These are phyloP conservation scores for Mormoops blainvillei DNA, from an alignment of 2,113 vertebrate species.

Conservation along the genomic window DNA sequence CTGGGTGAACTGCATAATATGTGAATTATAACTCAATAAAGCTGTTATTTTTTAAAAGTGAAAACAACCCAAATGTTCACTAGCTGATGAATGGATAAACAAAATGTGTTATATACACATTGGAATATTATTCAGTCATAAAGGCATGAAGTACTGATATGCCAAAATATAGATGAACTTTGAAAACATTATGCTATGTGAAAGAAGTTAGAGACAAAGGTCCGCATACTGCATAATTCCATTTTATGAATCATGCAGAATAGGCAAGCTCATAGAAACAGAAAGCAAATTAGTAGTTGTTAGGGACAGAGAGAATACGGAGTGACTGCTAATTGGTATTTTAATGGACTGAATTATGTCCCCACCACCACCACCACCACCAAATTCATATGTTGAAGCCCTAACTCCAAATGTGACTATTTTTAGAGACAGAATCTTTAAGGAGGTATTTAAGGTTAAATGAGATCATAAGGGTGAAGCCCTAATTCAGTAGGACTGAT, in stretches of 20 bases:
- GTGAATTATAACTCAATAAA: too few relatives aligned
- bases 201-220: background rate
- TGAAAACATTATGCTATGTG: background rate
- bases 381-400: background rate
- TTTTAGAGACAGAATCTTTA: background rate
- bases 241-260: background rate
- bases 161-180: background rate
- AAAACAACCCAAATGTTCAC: too few relatives aligned
- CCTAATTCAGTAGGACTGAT: background rate
- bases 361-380: too few relatives aligned
- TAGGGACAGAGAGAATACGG: background rate
- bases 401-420: background rate
- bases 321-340: background rate
- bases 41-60: too few relatives aligned
- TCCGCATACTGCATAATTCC: background rate
- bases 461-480: background rate
- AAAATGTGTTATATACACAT: background rate
- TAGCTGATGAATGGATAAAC: too few relatives aligned
- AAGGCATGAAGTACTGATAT: background rate
- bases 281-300: background rate
- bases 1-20: background rate
- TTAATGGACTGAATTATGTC: background rate
- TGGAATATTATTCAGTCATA: background rate
- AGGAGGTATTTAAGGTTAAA: background rate
- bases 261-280: background rate